phyloP scores from a whole-genome alignment of 2,888 invertebrate species.

The Galerucella calmariensis region DNA sequence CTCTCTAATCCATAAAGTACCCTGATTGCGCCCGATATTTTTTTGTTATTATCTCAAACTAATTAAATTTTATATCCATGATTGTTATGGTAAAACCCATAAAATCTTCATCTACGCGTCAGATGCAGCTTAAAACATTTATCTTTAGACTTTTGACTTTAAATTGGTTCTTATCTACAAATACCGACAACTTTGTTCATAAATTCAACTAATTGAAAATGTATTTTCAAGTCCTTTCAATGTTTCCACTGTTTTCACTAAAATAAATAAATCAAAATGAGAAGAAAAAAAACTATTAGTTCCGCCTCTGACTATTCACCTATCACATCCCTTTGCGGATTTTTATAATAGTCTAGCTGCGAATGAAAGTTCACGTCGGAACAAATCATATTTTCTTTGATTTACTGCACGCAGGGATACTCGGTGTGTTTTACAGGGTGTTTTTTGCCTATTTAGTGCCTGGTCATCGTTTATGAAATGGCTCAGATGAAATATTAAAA shows the following conservation, averaged over 20 bases:
- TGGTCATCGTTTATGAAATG: slow-evolving; percentile 43
- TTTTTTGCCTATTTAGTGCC: slow-evolving; percentile 38
- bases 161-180: not conserved
- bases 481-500: slow-evolving; percentile 34
- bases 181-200: not conserved
- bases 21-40: too few species aligned
- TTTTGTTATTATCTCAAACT: too few species aligned
- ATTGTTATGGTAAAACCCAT: too few species aligned
- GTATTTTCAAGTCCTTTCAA: not conserved
- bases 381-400: slow-evolving; percentile 46
- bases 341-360: slow-evolving; percentile 45
- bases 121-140: not conserved
- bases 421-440: slow-evolving; percentile 38
- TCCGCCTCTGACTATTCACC: slow-evolving; percentile 7
- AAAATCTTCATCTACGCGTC: not conserved
- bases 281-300: not conserved
- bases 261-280: too few species aligned
- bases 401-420: slow-evolving; percentile 37
- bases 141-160: not conserved
- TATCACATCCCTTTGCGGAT: slow-evolving; percentile 19
- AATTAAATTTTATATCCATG: too few species aligned
- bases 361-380: slow-evolving; percentile 47
- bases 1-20: too few species aligned
- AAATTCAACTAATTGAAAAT: not conserved
- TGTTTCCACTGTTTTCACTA: not conserved